Percentiles rank a stretch among this genome's conserved stretches.
Conservation (phyloP, 1,140 invertebrate species). For the Eciton burchellii region DNA sequence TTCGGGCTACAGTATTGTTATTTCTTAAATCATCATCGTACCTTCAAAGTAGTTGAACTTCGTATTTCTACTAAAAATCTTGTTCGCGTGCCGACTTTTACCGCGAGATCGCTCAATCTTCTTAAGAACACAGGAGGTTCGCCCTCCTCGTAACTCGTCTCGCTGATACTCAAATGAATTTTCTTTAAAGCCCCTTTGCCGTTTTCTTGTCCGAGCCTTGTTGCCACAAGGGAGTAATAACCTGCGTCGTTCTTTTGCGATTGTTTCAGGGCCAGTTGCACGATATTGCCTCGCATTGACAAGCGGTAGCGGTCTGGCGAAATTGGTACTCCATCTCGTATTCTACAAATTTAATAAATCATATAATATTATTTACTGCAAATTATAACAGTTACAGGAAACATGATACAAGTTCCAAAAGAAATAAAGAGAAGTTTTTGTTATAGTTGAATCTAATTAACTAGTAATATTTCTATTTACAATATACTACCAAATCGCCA, state of each 20-base stretch:
- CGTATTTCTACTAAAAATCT: conserved; percentile 93
- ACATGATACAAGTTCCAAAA: conserved; percentile 14
- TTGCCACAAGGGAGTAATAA: conserved; percentile 87
- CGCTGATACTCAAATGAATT: conserved; percentile 80
- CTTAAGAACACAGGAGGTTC: conserved; percentile 92
- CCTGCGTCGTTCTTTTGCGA: conserved; percentile 86
- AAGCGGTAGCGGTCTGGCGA: conserved; percentile 82
- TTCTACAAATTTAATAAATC: conserved; percentile 54
- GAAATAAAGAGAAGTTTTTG: conserved; percentile 42
- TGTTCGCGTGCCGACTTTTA: conserved; percentile 94
- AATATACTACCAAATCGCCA: background rate
- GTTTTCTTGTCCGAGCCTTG: conserved; percentile 82
- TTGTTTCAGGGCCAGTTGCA: conserved; percentile 86
- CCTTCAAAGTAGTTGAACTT: conserved; percentile 92
- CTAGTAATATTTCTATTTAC: background rate
- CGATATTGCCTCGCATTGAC: conserved; percentile 83
- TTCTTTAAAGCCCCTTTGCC: conserved; percentile 70
- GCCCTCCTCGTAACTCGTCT: conserved; percentile 82
- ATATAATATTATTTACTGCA: background rate
- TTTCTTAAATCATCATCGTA: conserved; percentile 76
- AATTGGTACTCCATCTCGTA: conserved; percentile 81
- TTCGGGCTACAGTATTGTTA: background rate
- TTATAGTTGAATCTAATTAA: conserved; percentile 18
- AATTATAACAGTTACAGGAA: background rate
- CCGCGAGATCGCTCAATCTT: conserved; percentile 91